These are phyloP conservation scores for Anabas testudineus DNA, from an alignment of 2,797 vertebrate species.

Conservation along the genomic window DNA sequence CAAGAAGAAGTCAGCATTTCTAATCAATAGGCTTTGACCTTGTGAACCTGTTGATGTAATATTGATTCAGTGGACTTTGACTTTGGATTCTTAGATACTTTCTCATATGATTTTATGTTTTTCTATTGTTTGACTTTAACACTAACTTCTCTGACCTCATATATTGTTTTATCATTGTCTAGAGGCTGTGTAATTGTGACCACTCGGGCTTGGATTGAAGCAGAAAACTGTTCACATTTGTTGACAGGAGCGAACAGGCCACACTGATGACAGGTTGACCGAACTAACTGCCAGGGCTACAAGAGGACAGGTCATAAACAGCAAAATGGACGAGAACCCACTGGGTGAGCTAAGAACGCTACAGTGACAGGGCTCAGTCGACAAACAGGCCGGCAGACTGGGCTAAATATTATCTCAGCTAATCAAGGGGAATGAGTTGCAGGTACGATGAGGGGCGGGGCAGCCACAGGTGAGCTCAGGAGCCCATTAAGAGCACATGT, in stretches of 20 bases:
- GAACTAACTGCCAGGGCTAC: neutral
- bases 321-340: too few relatives aligned
- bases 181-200: neutral
- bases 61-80: neutral
- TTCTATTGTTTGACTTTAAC: neutral
- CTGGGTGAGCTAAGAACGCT: too few relatives aligned
- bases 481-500: too few relatives aligned
- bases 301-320: neutral
- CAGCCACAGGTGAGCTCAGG: neutral
- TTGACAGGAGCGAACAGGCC: too few relatives aligned
- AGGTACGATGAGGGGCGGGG: neutral
- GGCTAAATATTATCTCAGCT: neutral
- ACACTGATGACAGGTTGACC: too few relatives aligned
- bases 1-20: neutral
- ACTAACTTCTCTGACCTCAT: neutral
- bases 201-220: neutral
- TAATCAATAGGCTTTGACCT: neutral
- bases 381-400: neutral
- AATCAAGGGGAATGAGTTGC: neutral
- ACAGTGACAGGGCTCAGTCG: too few relatives aligned
- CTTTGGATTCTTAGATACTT: neutral
- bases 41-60: neutral
- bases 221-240: neutral
- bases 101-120: neutral
- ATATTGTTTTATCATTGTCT: neutral